Evolutionary conservation across 2,797 vertebrate genomes (phyloP), one percentile per base, ranked within the genome.

Genomic region (Todus mexicanus): DNA sequence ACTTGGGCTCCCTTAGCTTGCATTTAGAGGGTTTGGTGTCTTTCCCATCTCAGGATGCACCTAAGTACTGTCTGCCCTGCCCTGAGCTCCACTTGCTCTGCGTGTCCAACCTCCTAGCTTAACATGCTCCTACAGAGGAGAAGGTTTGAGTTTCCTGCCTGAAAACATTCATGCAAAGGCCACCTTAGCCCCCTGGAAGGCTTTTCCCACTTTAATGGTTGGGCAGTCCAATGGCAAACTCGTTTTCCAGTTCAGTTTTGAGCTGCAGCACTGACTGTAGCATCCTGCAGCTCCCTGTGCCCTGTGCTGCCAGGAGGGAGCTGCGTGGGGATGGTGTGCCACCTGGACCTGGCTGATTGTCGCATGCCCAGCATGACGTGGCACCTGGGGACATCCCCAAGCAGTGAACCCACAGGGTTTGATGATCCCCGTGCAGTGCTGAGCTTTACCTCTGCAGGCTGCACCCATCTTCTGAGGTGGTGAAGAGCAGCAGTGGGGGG

Each of bases 361-460:
- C 31, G 81, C 5, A 0, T 21, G n/a, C 37, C 38, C 1, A 4
- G 71, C 60, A 59, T 0, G 0, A 22, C 0, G 1, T 40, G 63
- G 73, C n/a, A 43, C 35, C 5, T 6, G 29, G 42, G 61, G 68
- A 66, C 5, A 1, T 42, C 42, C 37, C 38, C 61, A 50, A 40
- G 23, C 21, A 38, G 61, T 47, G 17, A 45, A 31, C 4, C 43
- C 5, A 0, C 59, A 7, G 25, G 54, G 77, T 43, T 75, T 7
- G 1, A 8, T 3, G 31, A 53, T 35, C 47, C 37, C 47, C 2
- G 0, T 29, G 47, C 35, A 42, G 48, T 21, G 43, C 64, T 3
- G 7, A 56, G n/a, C n/a, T 96, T 96, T 97, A 99, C 98, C 97
- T 98, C 68, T 97, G 94, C 43, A 99, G 97, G 92, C 97, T 98